Percentiles rank a stretch among this genome's conserved stretches.
These are phyloP conservation scores for Atractosteus spatula DNA, from an alignment of 2,113 vertebrate species.

Conservation along the genomic window DNA sequence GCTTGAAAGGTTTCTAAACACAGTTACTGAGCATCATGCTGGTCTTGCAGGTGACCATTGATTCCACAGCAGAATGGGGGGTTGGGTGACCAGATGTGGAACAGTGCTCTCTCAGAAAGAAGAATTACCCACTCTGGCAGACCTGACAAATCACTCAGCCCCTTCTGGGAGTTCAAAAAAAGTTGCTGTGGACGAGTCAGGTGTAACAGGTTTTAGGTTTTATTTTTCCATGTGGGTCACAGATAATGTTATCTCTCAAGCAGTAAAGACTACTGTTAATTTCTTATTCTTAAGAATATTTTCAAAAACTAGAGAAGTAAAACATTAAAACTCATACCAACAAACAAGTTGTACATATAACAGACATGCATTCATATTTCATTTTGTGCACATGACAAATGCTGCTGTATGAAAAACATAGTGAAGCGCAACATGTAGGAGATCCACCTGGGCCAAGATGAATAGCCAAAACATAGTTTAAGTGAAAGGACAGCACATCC, in stretches of 20 bases:
- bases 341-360: too few relatives aligned
- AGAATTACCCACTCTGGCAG: conserved; percentile 19
- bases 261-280: not conserved
- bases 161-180: conserved; percentile 6
- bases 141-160: conserved; percentile 17
- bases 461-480: not conserved
- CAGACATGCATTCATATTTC: too few relatives aligned
- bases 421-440: not conserved
- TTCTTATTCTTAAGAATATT: not conserved
- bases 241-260: not conserved
- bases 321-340: too few relatives aligned
- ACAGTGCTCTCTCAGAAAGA: conserved; percentile 5
- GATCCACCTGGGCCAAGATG: not conserved
- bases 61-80: conserved; percentile 34
- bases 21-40: conserved; percentile 28
- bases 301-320: too few relatives aligned
- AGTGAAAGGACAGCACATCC: not conserved
- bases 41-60: conserved; percentile 21
- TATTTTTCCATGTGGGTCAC: not conserved
- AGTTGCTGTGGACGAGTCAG: not conserved
- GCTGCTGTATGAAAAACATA: not conserved
- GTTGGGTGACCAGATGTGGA: conserved; percentile 33
- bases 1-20: conserved; percentile 35
- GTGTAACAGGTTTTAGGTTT: too few relatives aligned
- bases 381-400: too few relatives aligned